phyloP scores from a whole-genome alignment of 1,140 invertebrate genomes.

The Cherax destructor region DNA sequence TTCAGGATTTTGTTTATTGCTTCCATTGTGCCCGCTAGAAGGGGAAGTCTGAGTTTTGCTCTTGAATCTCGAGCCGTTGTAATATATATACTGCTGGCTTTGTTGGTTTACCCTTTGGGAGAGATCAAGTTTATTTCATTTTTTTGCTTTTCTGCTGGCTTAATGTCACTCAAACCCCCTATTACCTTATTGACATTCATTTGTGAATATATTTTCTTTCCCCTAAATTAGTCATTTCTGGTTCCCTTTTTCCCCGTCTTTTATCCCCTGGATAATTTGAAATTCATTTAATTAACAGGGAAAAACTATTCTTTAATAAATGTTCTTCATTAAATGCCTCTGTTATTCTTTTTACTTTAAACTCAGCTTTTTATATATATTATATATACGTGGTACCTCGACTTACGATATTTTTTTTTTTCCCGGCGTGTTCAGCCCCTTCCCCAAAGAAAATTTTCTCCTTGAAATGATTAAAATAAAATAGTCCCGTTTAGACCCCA shows the following conservation, averaged over 20 bases:
- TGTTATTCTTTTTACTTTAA: too few species aligned
- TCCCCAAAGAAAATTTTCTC: too few species aligned
- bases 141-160: not conserved
- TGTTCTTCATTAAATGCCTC: too few species aligned
- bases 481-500: too few species aligned
- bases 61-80: slow-evolving; percentile 87
- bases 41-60: slow-evolving; percentile 91
- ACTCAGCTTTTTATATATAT: too few species aligned
- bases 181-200: not conserved
- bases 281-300: too few species aligned
- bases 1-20: slow-evolving; percentile 90
- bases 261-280: too few species aligned
- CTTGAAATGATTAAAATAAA: too few species aligned
- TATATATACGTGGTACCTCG: too few species aligned
- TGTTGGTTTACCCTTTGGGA: not conserved
- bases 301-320: too few species aligned
- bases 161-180: not conserved
- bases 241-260: not conserved
- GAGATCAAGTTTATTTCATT: slow-evolving; percentile 66
- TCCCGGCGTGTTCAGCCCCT: too few species aligned
- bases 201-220: not conserved
- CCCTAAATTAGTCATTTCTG: slow-evolving; percentile 71
- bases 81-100: slow-evolving; percentile 85
- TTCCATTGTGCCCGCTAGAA: slow-evolving; percentile 96
- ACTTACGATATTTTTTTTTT: too few species aligned